phyloP scores from a whole-genome alignment of 2,113 vertebrate genomes.

The Lonchura striata region DNA sequence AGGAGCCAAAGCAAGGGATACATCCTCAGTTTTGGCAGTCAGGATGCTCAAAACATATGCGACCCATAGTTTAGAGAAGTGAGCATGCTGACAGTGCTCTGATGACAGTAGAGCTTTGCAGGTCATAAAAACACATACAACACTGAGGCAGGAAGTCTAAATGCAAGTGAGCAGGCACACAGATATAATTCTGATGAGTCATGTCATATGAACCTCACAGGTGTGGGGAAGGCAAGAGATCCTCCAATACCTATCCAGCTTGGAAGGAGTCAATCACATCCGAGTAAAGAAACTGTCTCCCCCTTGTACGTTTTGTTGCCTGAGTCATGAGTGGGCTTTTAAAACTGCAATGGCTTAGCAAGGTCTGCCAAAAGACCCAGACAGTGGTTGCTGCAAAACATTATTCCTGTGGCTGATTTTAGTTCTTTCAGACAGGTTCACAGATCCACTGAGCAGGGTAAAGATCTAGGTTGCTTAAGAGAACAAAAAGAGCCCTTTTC shows the following conservation, averaged over 20 bases:
- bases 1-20: not conserved
- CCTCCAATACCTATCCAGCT: not conserved
- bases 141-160: not conserved
- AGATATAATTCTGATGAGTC: not conserved
- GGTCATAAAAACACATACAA: not conserved
- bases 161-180: not conserved
- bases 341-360: not conserved
- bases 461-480: not conserved
- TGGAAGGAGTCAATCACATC: not conserved
- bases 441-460: not conserved
- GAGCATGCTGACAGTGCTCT: not conserved
- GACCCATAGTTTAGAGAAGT: not conserved
- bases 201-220: fast-evolving
- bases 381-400: not conserved
- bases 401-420: not conserved
- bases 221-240: not conserved
- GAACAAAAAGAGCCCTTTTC: not conserved
- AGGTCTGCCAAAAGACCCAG: not conserved
- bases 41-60: not conserved
- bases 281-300: not conserved
- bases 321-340: not conserved
- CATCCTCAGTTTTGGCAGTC: not conserved
- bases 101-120: not conserved
- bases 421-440: not conserved
- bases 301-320: not conserved